Evolutionary conservation across 2,888 invertebrate species (phyloP).

Genomic region (Gibbula magus): DNA sequence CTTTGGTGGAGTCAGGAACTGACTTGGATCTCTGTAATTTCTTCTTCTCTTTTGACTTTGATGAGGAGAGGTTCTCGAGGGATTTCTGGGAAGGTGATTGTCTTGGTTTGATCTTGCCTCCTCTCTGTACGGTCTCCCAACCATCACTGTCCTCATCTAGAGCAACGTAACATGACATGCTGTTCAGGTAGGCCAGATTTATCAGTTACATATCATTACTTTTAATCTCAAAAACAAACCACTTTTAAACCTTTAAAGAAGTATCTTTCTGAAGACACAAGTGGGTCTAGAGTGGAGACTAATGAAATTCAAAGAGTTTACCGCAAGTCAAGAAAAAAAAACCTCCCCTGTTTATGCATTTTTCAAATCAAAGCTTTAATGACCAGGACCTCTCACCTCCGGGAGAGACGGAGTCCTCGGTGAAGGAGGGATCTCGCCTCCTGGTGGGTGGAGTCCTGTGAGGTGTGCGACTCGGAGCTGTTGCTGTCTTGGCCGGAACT

Average conservation of each 20-base stretch:
- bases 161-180: not conserved
- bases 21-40: conserved; percentile 58
- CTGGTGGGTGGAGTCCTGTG: conserved; percentile 23
- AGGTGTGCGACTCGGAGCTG: conserved; percentile 40
- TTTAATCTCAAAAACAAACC: too few species aligned
- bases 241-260: too few species aligned
- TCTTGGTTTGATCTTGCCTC: conserved; percentile 78
- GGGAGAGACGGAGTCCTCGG: not conserved
- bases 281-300: too few species aligned
- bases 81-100: conserved; percentile 64
- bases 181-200: not conserved
- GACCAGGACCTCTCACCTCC: not conserved
- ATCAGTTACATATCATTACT: too few species aligned
- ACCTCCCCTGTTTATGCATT: too few species aligned
- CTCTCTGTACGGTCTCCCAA: conserved; percentile 88
- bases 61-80: conserved; percentile 57
- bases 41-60: conserved; percentile 43
- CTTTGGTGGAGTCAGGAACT: conserved; percentile 51
- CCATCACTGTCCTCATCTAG: conserved; percentile 77
- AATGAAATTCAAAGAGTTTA: too few species aligned
- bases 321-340: too few species aligned
- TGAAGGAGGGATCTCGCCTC: conserved; percentile 29
- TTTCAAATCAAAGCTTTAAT: too few species aligned
- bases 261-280: too few species aligned
- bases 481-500: conserved; percentile 37